Evolutionary conservation across 2,888 invertebrate species (phyloP).

Genomic region (Cephus runcator): DNA sequence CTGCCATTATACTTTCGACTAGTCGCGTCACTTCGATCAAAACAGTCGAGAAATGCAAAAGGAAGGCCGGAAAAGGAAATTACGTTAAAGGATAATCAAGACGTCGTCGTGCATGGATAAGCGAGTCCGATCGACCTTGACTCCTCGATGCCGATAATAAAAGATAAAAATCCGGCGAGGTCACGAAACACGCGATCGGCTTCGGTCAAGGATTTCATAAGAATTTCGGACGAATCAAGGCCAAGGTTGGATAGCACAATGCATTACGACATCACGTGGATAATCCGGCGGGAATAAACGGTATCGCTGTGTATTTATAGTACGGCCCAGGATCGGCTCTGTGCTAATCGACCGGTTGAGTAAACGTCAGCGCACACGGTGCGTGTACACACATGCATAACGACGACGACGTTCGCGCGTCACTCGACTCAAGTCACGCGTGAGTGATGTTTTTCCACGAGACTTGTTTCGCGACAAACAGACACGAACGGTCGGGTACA

Average conservation of each 20-base stretch:
- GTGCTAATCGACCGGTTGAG: conserved; percentile 53
- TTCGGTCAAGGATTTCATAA: background rate
- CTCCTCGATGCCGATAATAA: background rate
- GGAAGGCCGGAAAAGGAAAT: background rate
- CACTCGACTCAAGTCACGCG: background rate
- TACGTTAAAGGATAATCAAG: background rate
- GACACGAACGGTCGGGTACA: background rate
- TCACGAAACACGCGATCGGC: background rate
- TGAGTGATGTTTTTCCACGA: background rate
- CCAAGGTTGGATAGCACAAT: background rate
- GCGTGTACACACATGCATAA: conserved; percentile 30
- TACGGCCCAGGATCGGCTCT: conserved; percentile 41
- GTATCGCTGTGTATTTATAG: conserved; percentile 51
- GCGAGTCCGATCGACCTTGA: background rate
- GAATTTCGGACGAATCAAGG: background rate
- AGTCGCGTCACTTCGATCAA: background rate
- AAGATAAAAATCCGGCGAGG: background rate
- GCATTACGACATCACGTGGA: background rate
- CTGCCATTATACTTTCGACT: conserved; percentile 35
- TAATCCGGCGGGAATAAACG: background rate
- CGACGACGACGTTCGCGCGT: background rate
- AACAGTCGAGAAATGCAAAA: background rate
- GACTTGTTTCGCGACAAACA: background rate
- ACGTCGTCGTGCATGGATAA: background rate
- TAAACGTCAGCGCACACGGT: conserved; percentile 54